phyloP scores from a whole-genome alignment of 2,797 vertebrate genomes.

The Carduelis carduelis region DNA sequence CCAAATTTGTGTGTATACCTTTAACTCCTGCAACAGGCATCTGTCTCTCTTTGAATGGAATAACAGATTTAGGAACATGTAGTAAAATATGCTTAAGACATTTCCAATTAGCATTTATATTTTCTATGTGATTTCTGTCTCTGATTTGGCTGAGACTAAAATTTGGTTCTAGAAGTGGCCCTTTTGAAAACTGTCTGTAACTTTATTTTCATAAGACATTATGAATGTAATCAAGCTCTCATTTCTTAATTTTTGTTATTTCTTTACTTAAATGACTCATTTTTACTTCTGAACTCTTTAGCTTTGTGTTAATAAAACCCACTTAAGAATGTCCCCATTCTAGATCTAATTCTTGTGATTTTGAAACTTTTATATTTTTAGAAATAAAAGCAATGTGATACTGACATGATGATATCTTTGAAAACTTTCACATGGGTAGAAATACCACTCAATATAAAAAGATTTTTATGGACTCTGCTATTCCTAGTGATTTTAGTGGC shows the following conservation, averaged over 20 bases:
- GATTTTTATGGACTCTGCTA: not conserved
- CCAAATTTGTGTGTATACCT: not conserved
- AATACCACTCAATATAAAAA: not conserved
- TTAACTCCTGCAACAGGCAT: not conserved
- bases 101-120: conserved; percentile 46
- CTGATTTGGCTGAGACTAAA: conserved; percentile 5
- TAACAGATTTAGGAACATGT: not conserved
- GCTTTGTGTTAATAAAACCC: not conserved
- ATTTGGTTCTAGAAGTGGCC: not conserved
- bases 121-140: conserved; percentile 36
- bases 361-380: not conserved
- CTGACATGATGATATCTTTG: not conserved
- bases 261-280: not conserved
- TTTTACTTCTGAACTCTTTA: not conserved
- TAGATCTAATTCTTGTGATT: not conserved
- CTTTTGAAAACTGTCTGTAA: not conserved
- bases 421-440: not conserved
- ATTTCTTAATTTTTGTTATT: conserved; percentile 17
- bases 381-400: not conserved
- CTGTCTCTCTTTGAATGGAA: not conserved
- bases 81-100: not conserved
- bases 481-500: not conserved
- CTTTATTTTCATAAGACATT: not conserved
- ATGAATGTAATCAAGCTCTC: not conserved
- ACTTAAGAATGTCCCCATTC: not conserved